Evolutionary conservation across 2,113 vertebrate species (phyloP).

Genomic region (Datnioides undecimradiatus): DNA sequence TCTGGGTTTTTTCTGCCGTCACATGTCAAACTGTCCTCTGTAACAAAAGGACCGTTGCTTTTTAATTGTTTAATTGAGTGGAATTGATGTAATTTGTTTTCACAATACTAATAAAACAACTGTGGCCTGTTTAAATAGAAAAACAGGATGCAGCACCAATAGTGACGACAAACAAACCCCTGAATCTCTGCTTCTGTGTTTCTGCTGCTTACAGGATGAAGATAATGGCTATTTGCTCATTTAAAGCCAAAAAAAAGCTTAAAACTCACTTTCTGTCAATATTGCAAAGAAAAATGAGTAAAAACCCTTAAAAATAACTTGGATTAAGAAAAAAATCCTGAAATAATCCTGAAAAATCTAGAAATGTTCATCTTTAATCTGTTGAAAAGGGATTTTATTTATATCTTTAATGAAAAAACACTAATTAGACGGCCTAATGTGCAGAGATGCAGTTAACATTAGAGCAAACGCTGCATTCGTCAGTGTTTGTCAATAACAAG

Average conservation of each 20-base stretch:
- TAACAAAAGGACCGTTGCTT: background rate
- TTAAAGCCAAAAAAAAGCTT: background rate
- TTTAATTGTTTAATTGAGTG: too few species aligned
- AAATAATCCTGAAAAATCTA: background rate
- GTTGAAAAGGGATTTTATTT: background rate
- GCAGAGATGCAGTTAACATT: background rate
- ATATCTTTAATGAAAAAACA: background rate
- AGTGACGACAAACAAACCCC: too few species aligned
- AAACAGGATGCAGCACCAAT: background rate
- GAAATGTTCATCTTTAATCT: background rate
- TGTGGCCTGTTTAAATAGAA: too few species aligned
- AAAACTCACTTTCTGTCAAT: background rate
- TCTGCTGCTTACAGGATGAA: too few species aligned
- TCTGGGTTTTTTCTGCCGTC: background rate
- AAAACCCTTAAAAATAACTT: too few species aligned
- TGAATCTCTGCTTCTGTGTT: too few species aligned
- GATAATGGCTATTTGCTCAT: background rate
- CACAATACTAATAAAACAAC: too few species aligned
- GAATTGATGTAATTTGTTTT: background rate
- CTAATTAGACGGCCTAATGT: background rate
- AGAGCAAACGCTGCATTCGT: too few species aligned
- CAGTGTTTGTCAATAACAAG: conserved; percentile 29
- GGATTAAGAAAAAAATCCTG: too few species aligned
- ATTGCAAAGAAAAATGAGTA: too few species aligned
- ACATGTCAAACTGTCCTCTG: background rate